A percentile compares a stretch with the other conserved stretches of the same genome.
phyloP scores from a whole-genome alignment of 2,888 invertebrate species.

The Synanthedon tipuliformis region DNA sequence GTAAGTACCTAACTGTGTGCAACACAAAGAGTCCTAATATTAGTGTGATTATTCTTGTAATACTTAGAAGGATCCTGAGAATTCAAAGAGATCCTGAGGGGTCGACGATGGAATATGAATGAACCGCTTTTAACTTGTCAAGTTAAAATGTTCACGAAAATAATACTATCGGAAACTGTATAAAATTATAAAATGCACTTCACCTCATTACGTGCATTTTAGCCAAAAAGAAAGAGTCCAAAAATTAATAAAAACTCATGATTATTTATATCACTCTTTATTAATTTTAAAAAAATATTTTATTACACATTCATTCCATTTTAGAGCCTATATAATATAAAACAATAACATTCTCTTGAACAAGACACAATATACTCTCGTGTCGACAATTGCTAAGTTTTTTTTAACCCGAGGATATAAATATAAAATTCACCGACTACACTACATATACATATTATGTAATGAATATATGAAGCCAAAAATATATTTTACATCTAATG shows the following conservation, averaged over 20 bases:
- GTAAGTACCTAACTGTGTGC: too few species aligned
- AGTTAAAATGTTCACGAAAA: too few species aligned
- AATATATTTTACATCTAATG: slow-evolving; percentile 48
- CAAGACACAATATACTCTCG: not conserved
- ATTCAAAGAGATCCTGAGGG: too few species aligned
- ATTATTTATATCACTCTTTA: slow-evolving; percentile 65
- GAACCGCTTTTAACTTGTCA: too few species aligned
- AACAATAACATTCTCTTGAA: slow-evolving; percentile 52
- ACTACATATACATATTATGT: not conserved
- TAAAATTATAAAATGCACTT: too few species aligned
- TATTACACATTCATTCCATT: slow-evolving; percentile 64
- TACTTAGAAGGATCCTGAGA: too few species aligned
- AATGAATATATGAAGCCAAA: slow-evolving; percentile 35
- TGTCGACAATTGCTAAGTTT: not conserved
- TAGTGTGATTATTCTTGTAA: too few species aligned
- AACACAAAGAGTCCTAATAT: too few species aligned
- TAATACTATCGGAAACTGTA: too few species aligned
- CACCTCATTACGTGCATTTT: too few species aligned
- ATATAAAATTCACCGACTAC: not conserved
- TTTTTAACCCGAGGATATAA: not conserved
- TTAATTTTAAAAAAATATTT: slow-evolving; percentile 70
- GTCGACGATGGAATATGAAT: too few species aligned
- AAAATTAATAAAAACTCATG: not conserved
- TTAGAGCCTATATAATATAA: slow-evolving; percentile 58
- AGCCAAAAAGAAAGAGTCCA: too few species aligned